Base-by-base conservation (phyloP, 2,113 vertebrate species). In the Gobio gobio region DNA sequence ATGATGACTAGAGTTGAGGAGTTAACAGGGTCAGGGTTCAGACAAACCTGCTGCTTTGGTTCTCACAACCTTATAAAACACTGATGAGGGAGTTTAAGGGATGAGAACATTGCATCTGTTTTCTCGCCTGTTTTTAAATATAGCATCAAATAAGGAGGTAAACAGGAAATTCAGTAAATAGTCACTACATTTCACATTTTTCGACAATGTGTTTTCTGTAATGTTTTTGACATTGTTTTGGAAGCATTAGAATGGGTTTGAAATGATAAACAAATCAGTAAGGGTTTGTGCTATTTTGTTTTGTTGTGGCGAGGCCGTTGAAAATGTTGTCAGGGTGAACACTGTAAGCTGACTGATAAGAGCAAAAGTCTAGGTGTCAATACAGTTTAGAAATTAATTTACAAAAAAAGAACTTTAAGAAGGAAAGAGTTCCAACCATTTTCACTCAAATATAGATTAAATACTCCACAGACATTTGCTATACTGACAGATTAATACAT, bases 41-140 rank as follows among this genome's bases (percentile, higher is more conserved):
- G n/a, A 66, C 13, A 45, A 20, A 66, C 78, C 78, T 47, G 58
- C 78, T 81, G 78, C 78, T 81, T 81, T 81, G 18, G 24, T 66
- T 81, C 78, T 81, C 78, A 81, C 61, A 47, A 45, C 2, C 24
- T 81, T 66, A 51, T 33, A 66, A 59, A 81, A 61, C 14, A 59
- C n/a, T 64, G 13, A 49, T 61, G 78, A 40, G 22, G 6, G 13
- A 36, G 2, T 49, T 58, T 36, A 58, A 22, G 1, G 18, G 29
- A 66, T 81, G 78, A 66, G 78, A 81, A 33, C 24, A 51, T 7
- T 20, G 16, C 78, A 81, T 66, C 43, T 81, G 78, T 66, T 81
- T 47, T 22, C n/a, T 66, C 1, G 2, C 14, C 40, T 29, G 43
- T 54, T 54, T 29, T n/a, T 76, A 10, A 5, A 54, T 33, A 49